Percentiles rank a stretch among this genome's conserved stretches.
These are phyloP conservation scores for Mylabris sibirica DNA, from an alignment of 2,888 invertebrate species.

Conservation along the genomic window DNA sequence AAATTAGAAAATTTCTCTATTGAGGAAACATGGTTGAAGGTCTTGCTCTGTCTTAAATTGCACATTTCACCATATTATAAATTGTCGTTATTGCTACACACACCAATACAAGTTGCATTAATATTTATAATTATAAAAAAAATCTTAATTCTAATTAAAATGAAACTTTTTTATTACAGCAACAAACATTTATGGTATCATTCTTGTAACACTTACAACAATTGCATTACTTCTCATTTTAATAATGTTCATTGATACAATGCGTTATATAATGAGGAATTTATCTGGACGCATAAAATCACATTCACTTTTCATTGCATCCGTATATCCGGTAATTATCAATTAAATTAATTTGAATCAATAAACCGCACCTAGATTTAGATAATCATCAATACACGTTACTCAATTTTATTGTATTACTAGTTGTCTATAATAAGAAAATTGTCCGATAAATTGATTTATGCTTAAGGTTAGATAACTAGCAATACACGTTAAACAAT, in stretches of 20 bases:
- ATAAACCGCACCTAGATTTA: background rate
- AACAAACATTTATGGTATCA: conserved; percentile 66
- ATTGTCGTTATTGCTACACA: background rate
- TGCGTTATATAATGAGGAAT: conserved; percentile 65
- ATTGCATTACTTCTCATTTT: conserved; percentile 63
- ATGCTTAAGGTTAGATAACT: too few relatives aligned
- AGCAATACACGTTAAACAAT: too few relatives aligned
- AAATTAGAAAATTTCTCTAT: background rate
- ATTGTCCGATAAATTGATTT: background rate
- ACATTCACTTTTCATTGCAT: conserved; percentile 67
- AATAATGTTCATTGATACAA: conserved; percentile 64
- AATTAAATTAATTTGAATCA: background rate
- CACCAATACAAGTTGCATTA: background rate
- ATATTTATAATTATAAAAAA: conserved; percentile 10
- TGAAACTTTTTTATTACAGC: conserved; percentile 59
- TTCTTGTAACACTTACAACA: conserved; percentile 65
- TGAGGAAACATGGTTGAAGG: conserved; percentile 6
- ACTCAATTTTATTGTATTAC: background rate
- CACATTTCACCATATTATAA: background rate
- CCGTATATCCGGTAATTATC: conserved; percentile 69
- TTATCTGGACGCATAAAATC: conserved; percentile 65
- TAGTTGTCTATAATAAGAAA: background rate
- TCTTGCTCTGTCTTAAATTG: background rate
- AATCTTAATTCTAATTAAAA: too few relatives aligned
- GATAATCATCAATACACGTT: background rate